A percentile compares a stretch with the other conserved stretches of the same genome.
These are phyloP conservation scores for Macquaria australasica DNA, from an alignment of 2,113 vertebrate species.

Conservation along the genomic window DNA sequence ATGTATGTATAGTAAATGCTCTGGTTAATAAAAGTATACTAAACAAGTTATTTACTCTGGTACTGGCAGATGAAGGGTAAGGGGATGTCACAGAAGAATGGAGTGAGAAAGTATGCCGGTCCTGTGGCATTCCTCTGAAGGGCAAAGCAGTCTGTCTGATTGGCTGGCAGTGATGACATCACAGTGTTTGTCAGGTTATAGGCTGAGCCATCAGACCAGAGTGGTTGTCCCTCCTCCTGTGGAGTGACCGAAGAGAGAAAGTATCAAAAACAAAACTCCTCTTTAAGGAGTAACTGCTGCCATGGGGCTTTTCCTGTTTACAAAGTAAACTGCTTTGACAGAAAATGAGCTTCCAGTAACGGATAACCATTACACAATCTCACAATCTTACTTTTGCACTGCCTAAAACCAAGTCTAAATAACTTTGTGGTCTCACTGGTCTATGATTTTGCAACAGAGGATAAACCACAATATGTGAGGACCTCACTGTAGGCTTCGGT, in stretches of 20 bases:
- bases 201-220: conserved; percentile 88
- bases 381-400: background rate
- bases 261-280: conserved; percentile 24
- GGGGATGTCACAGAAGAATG: conserved; percentile 88
- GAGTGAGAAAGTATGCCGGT: conserved; percentile 86
- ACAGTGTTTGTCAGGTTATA: conserved; percentile 79
- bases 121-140: conserved; percentile 88
- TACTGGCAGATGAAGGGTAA: conserved; percentile 92
- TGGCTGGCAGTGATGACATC: conserved; percentile 81
- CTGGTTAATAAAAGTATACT: conserved; percentile 27
- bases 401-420: background rate
- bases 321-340: background rate
- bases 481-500: background rate
- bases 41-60: conserved; percentile 85
- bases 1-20: background rate
- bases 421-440: background rate
- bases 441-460: background rate
- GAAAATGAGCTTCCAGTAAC: background rate
- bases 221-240: conserved; percentile 87
- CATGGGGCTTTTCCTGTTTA: background rate
- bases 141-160: conserved; percentile 89
- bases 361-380: background rate
- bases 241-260: conserved; percentile 35
- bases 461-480: background rate
- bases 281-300: conserved; percentile 16